Conservation (phyloP, 2,888 invertebrate species). For the Ectemnius lituratus region DNA sequence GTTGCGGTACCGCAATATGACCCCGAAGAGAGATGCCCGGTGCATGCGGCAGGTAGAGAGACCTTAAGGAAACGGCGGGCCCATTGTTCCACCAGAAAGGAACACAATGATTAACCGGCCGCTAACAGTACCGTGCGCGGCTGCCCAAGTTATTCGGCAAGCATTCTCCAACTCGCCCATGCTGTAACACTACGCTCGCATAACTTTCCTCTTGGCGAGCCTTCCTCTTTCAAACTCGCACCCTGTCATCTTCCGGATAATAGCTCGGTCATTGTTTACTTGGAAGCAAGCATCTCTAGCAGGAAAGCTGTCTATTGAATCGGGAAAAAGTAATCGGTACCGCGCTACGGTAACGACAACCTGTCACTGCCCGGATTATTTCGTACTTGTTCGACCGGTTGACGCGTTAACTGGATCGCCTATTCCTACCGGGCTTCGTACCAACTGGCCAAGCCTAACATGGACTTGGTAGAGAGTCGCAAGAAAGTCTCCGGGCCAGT, state of each 20-base stretch:
- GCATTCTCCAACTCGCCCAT: too few relatives aligned
- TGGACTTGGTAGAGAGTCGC: conserved; percentile 16
- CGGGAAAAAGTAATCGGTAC: too few relatives aligned
- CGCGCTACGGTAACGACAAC: conserved; percentile 18
- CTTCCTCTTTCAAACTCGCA: too few relatives aligned
- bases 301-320: too few relatives aligned
- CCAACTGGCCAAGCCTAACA: conserved; percentile 35
- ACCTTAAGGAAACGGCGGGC: conserved; percentile 27
- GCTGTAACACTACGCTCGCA: too few relatives aligned
- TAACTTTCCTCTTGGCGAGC: too few relatives aligned
- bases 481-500: conserved; percentile 21
- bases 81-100: conserved; percentile 36
- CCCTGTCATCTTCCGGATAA: too few relatives aligned
- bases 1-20: conserved; percentile 57
- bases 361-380: conserved; percentile 33
- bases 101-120: conserved; percentile 16
- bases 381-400: conserved; percentile 35
- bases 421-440: conserved; percentile 34
- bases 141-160: conserved; percentile 12
- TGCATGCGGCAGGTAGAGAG: conserved; percentile 33
- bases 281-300: too few relatives aligned
- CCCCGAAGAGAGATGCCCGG: conserved; percentile 36
- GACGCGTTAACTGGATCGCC: conserved; percentile 41
- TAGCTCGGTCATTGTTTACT: too few relatives aligned
- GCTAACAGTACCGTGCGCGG: conserved; percentile 3